These are phyloP conservation scores for Bombus pascuorum DNA, from an alignment of 1,140 invertebrate species.

Conservation along the genomic window DNA sequence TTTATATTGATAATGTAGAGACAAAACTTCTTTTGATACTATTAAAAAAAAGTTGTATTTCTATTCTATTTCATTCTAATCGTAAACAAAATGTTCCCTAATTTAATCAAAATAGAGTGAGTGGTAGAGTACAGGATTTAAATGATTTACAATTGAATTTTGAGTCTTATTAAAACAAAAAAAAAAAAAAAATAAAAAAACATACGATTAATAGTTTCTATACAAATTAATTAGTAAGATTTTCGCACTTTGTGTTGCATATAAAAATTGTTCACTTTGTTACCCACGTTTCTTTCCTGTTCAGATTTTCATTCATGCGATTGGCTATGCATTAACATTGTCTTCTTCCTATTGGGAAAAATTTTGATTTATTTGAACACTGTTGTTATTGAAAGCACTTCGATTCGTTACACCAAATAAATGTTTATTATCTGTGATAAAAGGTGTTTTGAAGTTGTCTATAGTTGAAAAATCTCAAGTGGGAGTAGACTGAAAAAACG, in stretches of 20 bases:
- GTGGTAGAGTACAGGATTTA: neutral
- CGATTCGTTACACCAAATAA: conserved; percentile 38
- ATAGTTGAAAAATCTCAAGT: conserved; percentile 19
- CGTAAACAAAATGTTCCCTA: conserved; percentile 41
- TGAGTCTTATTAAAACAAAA: neutral
- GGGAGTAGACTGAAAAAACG: neutral
- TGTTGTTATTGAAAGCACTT: conserved; percentile 34
- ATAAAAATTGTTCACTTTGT: conserved; percentile 9
- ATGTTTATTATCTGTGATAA: conserved; percentile 65
- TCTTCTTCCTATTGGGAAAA: neutral
- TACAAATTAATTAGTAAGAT: neutral
- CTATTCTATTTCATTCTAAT: conserved; percentile 51
- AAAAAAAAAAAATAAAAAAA: neutral
- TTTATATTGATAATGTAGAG: conserved; percentile 60
- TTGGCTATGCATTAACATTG: neutral
- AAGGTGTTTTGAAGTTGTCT: conserved; percentile 51
- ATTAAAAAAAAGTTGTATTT: conserved; percentile 48
- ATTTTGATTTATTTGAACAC: neutral
- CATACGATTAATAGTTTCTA: neutral
- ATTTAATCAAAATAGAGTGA: conserved; percentile 34
- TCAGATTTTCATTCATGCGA: neutral
- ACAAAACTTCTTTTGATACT: conserved; percentile 52
- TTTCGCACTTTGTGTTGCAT: neutral
- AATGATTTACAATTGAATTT: conserved; percentile 17
- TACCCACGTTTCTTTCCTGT: conserved; percentile 7